Conservation (phyloP, 2,888 invertebrate species). For the Chrysotoxum bicinctum region DNA sequence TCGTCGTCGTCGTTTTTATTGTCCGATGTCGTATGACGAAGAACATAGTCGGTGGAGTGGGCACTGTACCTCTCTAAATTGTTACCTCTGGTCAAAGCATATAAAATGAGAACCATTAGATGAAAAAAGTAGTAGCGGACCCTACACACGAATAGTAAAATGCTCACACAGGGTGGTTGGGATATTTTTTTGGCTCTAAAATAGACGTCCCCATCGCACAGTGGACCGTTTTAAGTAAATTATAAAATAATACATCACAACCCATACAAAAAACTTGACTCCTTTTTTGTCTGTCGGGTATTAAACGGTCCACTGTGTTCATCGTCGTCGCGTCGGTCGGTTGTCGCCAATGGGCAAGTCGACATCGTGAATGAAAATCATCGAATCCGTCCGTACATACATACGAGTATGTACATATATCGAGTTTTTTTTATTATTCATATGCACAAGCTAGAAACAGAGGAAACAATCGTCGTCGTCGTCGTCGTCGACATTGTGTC, state of each 20-base stretch:
- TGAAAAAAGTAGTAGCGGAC: slow-evolving; percentile 12
- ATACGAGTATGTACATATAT: no score
- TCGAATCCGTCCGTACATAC: slow-evolving; percentile 39
- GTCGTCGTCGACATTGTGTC: slow-evolving; percentile 60
- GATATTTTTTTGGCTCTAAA: slow-evolving; percentile 38
- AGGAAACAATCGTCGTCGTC: slow-evolving; percentile 23
- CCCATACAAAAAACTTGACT: neutral
- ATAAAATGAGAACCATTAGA: slow-evolving; percentile 60
- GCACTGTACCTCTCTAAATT: slow-evolving; percentile 66
- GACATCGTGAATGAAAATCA: slow-evolving; percentile 64
- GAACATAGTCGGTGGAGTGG: slow-evolving; percentile 63
- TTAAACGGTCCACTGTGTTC: neutral
- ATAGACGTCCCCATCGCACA: neutral
- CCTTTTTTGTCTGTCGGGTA: neutral
- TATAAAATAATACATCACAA: neutral
- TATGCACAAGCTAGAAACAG: slow-evolving; percentile 34
- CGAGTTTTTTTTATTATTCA: slow-evolving; percentile 12
- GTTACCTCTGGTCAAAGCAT: slow-evolving; percentile 60
- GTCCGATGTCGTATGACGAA: slow-evolving; percentile 57
- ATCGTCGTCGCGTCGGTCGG: neutral
- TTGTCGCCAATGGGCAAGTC: slow-evolving; percentile 47
- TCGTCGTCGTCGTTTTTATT: slow-evolving; percentile 49
- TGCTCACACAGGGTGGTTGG: slow-evolving; percentile 33
- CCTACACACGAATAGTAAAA: neutral
- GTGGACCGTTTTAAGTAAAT: neutral